Conservation (phyloP, 2,113 vertebrate genomes). For the Thymallus thymallus region DNA sequence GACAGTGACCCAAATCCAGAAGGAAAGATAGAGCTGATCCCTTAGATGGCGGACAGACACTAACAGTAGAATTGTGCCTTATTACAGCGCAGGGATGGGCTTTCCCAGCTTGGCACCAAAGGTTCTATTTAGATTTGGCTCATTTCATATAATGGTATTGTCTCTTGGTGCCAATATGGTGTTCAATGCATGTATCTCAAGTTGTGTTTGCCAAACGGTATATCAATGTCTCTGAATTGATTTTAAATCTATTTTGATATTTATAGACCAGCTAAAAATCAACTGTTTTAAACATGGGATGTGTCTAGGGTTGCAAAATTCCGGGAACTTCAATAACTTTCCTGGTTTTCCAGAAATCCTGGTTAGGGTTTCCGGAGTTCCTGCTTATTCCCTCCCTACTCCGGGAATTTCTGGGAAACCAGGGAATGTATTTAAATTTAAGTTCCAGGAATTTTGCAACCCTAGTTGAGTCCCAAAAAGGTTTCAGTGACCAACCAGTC, state of each 20-base stretch:
- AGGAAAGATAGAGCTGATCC: no score
- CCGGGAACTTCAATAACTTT: no score
- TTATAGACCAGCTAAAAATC: neutral
- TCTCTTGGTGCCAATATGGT: neutral
- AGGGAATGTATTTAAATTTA: no score
- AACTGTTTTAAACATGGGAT: neutral
- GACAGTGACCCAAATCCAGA: no score
- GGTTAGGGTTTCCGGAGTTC: no score
- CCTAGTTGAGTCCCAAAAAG: neutral
- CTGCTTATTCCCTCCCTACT: no score
- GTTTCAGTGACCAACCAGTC: neutral
- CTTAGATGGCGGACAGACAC: no score
- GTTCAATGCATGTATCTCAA: slow-evolving; percentile 4
- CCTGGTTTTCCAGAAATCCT: no score
- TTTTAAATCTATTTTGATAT: neutral
- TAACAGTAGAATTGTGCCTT: neutral
- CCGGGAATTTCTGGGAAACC: no score
- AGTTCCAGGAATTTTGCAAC: no score
- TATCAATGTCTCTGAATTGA: neutral
- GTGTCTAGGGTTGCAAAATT: no score
- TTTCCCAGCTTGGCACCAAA: slow-evolving; percentile 25
- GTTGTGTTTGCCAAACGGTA: slow-evolving; percentile 17
- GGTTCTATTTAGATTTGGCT: neutral
- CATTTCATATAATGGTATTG: no score
- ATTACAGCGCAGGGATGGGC: slow-evolving; percentile 14